Evolutionary conservation across 2,113 vertebrate genomes (phyloP).

Genomic region (Indicator indicator): DNA sequence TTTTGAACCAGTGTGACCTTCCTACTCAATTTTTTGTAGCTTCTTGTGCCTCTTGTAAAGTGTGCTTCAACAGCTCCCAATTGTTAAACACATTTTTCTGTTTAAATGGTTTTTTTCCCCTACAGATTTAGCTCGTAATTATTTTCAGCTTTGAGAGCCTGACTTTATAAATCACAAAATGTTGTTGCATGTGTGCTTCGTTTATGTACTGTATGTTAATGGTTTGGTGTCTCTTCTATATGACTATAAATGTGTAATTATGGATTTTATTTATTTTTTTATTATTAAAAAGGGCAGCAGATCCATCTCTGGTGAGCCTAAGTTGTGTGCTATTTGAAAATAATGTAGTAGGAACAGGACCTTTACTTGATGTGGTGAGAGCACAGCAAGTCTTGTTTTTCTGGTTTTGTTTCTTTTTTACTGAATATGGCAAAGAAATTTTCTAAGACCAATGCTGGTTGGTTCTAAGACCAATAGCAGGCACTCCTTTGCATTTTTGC

Average conservation of each 20-base stretch:
- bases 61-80: conserved; percentile 21
- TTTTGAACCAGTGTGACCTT: neutral
- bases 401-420: neutral
- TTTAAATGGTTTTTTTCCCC: neutral
- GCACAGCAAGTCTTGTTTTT: neutral
- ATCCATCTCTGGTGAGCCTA: neutral
- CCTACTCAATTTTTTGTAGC: conserved; percentile 28
- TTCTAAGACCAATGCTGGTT: too few species aligned
- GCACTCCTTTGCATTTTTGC: too few species aligned
- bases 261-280: neutral
- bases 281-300: too few species aligned
- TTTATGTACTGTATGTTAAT: neutral
- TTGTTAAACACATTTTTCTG: neutral
- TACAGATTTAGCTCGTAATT: conserved; percentile 11
- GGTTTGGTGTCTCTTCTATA: neutral
- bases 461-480: too few species aligned
- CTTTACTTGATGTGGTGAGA: neutral
- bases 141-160: conserved; percentile 23
- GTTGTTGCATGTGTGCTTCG: neutral
- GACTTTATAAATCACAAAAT: neutral
- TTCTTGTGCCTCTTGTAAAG: conserved; percentile 18
- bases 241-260: neutral
- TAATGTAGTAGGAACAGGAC: neutral
- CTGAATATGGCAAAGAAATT: too few species aligned
- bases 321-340: neutral